phyloP scores from a whole-genome alignment of 2,797 vertebrate genomes.

The Hafferia zeledoni region DNA sequence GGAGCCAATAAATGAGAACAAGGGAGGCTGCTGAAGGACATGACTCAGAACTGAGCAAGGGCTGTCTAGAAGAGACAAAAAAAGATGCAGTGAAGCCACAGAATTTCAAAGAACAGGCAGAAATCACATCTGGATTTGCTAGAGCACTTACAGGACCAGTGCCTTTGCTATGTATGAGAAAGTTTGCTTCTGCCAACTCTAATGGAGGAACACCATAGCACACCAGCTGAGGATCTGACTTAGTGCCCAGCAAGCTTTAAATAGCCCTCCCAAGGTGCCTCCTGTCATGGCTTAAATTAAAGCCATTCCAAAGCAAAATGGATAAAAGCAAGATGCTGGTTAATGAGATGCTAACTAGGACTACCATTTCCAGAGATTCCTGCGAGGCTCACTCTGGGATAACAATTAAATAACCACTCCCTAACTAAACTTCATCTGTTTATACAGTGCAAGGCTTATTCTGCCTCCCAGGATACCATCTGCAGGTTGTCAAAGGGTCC shows the following conservation, averaged over 20 bases:
- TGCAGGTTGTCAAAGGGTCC: background rate
- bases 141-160: background rate
- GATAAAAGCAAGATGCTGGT: background rate
- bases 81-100: background rate
- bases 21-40: background rate
- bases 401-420: background rate
- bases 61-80: background rate
- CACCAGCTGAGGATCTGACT: background rate
- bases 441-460: background rate
- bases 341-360: slow-evolving; percentile 11
- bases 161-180: background rate
- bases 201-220: background rate
- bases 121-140: background rate
- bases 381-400: background rate
- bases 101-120: background rate
- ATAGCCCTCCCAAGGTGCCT: background rate
- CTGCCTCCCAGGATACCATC: background rate
- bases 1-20: background rate
- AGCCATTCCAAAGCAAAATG: background rate
- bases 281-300: background rate
- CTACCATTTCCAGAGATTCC: background rate
- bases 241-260: background rate
- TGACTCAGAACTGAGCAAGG: background rate
- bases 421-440: background rate
- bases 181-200: background rate